Conservation (phyloP, 2,797 vertebrate species). For the Cossypha polioptera region DNA sequence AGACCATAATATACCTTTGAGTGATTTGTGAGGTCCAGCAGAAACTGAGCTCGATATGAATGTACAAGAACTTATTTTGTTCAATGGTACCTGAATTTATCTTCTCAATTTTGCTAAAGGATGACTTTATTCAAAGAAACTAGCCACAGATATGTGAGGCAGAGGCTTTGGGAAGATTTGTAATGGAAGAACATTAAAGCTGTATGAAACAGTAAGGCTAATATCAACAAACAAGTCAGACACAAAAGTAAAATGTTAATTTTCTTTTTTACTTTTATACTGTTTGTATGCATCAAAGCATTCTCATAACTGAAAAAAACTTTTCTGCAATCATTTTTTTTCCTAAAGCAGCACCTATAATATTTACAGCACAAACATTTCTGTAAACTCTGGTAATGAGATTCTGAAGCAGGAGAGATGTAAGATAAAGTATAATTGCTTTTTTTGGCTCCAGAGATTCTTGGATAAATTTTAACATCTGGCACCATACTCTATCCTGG, state of each 20-base stretch:
- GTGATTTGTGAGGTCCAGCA: background rate
- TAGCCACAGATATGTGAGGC: background rate
- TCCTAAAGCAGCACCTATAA: background rate
- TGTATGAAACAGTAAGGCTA: background rate
- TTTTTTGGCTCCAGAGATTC: constrained; percentile 27
- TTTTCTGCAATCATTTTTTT: background rate
- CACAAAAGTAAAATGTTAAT: background rate
- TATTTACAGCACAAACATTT: constrained; percentile 17
- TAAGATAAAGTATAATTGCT: constrained; percentile 37
- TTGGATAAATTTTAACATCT: constrained; percentile 41
- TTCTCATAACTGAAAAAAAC: background rate
- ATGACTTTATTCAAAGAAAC: background rate
- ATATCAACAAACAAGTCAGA: background rate
- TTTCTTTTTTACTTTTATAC: background rate
- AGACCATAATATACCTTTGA: background rate
- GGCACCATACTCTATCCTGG: background rate
- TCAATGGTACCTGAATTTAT: background rate
- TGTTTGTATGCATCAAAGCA: background rate
- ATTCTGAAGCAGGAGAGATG: constrained; percentile 33
- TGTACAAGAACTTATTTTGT: background rate
- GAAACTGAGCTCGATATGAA: background rate
- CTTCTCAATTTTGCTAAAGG: background rate
- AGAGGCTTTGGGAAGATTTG: background rate
- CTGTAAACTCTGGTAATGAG: constrained; percentile 39
- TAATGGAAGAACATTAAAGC: background rate